Base-by-base conservation (phyloP, 1,140 invertebrate species). In the Heliothis virescens region DNA sequence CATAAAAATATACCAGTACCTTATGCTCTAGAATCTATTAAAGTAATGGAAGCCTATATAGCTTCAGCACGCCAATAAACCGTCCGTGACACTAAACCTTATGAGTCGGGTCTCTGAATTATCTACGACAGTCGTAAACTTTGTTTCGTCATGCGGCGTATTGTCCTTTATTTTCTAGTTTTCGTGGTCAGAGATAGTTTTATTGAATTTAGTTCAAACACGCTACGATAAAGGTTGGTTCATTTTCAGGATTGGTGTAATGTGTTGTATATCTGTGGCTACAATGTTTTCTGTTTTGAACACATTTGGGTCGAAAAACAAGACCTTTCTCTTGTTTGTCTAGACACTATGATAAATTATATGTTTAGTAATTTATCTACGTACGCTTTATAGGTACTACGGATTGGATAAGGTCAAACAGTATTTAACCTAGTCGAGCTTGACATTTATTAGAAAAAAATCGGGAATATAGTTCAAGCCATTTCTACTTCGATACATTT, bases 21-120 rank as follows among this genome's bases (percentile, higher is more conserved):
- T 76, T 63, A 63, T 76, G 18, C 60, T 18, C 48, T 48, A 50
- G 62, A 47, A 78, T 74, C 80, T 75, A 82, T 76, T 79, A 67
- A 72, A 55, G 77, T 82, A 82, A 82, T 82, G 72, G 76, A 79
- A 79, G 75, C 79, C 79, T 63, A 76, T 81, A 81, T 82, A 76
- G 80, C 81, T 82, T 76, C 78, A 83, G 80, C 67, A 79, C 71
- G 63, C 81, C 79, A 85, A 86, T 86, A 86, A 86, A 86, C 67
- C 69, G 79, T 75, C 69, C 76, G 79, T 76, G 65, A 72, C 79
- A 78, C 65, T 86, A 86, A 86, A 84, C 83, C 80, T 77, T 76
- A 76, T 76, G 74, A 76, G 76, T 60, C 73, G 82, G 74, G 80
- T 78, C 76, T 48, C 69, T 87, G 84, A 84, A 87, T 85, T 85